Conservation (phyloP, 2,113 vertebrate species). For the Pachyramphus minor region DNA sequence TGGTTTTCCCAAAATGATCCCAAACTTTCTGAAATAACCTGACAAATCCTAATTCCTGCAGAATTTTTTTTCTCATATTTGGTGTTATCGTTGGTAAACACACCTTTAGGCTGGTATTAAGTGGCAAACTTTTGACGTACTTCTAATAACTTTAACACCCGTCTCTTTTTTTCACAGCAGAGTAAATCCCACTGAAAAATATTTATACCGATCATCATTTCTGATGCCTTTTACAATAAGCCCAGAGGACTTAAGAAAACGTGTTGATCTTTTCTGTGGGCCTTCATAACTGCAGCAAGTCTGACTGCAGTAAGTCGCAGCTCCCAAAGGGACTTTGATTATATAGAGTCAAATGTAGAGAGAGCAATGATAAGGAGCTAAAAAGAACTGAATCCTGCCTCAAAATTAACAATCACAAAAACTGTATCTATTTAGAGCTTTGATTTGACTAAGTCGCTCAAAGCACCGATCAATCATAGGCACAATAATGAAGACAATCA, state of each 20-base stretch:
- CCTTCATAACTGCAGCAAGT: neutral
- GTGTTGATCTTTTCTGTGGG: slow-evolving; percentile 35
- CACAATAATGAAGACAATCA: neutral
- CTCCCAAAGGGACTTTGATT: slow-evolving; percentile 40
- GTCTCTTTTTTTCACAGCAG: neutral
- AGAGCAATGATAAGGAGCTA: slow-evolving; percentile 32
- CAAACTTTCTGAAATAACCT: slow-evolving; percentile 53
- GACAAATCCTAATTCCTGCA: slow-evolving; percentile 41
- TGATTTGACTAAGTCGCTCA: slow-evolving; percentile 48
- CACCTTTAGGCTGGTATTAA: slow-evolving; percentile 57
- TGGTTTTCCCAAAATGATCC: slow-evolving; percentile 47
- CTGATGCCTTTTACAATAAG: slow-evolving; percentile 44
- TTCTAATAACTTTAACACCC: slow-evolving; percentile 54
- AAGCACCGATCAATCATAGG: slow-evolving; percentile 27
- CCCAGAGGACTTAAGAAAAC: slow-evolving; percentile 45
- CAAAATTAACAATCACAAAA: slow-evolving; percentile 55
- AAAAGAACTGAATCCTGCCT: slow-evolving; percentile 20
- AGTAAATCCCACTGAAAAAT: slow-evolving; percentile 53
- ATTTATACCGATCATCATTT: slow-evolving; percentile 50
- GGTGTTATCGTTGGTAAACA: slow-evolving; percentile 44
- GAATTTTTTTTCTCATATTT: slow-evolving; percentile 5
- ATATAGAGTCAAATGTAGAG: slow-evolving; percentile 28
- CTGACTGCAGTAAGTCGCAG: slow-evolving; percentile 41
- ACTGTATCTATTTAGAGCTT: slow-evolving; percentile 44
- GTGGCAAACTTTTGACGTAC: slow-evolving; percentile 46